These are phyloP conservation scores for Nipponia nippon DNA, from an alignment of 2,113 vertebrate species.

Conservation along the genomic window DNA sequence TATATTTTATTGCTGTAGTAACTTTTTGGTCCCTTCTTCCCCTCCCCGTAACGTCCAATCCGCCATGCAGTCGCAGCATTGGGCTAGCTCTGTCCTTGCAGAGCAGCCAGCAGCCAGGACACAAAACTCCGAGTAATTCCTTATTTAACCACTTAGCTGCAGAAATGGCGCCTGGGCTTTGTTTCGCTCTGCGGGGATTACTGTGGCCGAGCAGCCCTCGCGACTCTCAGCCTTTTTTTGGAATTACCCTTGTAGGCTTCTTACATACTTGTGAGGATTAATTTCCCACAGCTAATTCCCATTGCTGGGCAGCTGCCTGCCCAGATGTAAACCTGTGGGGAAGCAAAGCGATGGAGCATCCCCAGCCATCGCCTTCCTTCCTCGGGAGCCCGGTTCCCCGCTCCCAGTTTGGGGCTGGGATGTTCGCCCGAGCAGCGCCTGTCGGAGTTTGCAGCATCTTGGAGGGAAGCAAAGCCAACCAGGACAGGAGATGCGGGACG, in stretches of 20 bases:
- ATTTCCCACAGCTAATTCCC: neutral
- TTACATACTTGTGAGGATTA: neutral
- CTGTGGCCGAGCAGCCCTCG: neutral
- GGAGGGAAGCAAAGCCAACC: neutral
- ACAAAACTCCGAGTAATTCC: neutral
- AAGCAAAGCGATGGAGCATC: neutral
- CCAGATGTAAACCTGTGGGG: neutral
- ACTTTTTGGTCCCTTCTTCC: neutral
- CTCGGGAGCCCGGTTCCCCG: accelerated
- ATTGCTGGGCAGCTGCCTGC: neutral
- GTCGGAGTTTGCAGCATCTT: neutral
- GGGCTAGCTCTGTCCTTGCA: neutral
- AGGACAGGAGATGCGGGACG: neutral
- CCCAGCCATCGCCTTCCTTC: neutral
- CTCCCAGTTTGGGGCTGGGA: neutral
- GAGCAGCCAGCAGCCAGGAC: accelerated
- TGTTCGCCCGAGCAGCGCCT: accelerated
- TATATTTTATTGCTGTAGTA: neutral
- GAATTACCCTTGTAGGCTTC: neutral
- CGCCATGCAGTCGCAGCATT: accelerated
- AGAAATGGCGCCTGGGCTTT: neutral
- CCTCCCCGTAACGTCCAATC: neutral
- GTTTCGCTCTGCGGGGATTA: neutral
- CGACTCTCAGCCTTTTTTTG: neutral
- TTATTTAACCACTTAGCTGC: neutral